Evolutionary conservation across 92 coral and sea anemone genomes (phyloP).

Genomic region (Porites lobata): DNA sequence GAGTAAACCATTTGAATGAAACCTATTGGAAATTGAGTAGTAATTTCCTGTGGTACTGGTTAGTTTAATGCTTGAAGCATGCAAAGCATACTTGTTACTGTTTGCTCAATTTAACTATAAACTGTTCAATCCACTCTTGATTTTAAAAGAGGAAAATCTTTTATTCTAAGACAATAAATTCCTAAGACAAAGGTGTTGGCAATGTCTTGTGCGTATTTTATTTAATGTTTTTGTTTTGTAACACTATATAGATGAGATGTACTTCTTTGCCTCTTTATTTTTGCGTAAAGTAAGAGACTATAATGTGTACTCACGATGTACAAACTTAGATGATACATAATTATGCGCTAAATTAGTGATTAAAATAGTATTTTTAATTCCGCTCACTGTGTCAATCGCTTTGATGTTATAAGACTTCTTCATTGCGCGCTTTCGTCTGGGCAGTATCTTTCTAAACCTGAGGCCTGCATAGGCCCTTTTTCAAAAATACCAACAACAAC

Average conservation of each 20-base stretch:
- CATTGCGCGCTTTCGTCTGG: too few species aligned
- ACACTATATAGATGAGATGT: not conserved
- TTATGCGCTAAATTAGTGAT: not conserved
- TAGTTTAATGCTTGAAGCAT: too few species aligned
- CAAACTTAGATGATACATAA: too few species aligned
- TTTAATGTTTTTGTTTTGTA: not conserved
- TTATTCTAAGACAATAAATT: not conserved
- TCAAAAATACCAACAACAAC: too few species aligned
- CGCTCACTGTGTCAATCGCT: not conserved
- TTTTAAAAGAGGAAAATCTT: too few species aligned
- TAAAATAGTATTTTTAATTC: too few species aligned
- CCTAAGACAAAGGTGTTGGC: not conserved
- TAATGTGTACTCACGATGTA: not conserved
- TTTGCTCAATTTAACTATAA: too few species aligned
- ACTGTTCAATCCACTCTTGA: too few species aligned
- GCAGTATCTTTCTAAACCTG: too few species aligned
- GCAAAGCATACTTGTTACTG: too few species aligned
- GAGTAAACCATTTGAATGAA: not conserved
- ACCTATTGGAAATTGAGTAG: not conserved
- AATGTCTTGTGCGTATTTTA: not conserved
- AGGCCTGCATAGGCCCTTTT: too few species aligned
- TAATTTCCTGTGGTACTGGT: not conserved
- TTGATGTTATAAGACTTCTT: not conserved
- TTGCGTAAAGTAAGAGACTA: not conserved
- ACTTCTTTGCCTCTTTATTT: not conserved